Evolutionary conservation across 1,140 invertebrate genomes (phyloP).

Genomic region (Catajapyx aquilonaris): DNA sequence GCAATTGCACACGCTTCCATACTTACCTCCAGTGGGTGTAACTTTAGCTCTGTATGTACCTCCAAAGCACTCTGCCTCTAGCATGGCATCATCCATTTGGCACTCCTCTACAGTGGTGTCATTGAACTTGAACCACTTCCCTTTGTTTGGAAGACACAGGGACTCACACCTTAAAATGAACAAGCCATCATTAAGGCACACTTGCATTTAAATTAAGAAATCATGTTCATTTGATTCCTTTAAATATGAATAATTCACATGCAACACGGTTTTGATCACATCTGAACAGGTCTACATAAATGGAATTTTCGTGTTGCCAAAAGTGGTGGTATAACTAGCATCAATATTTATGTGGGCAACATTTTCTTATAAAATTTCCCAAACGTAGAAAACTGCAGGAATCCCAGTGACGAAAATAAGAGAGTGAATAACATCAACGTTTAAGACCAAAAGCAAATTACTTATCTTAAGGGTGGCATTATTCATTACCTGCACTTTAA

Average conservation of each 20-base stretch:
- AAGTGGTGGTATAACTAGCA: no score
- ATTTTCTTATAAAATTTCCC: no score
- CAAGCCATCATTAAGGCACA: neutral
- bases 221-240: neutral
- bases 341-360: no score
- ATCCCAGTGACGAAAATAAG: neutral
- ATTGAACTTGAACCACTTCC: conserved; percentile 36
- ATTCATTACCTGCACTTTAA: neutral
- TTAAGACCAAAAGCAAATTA: neutral
- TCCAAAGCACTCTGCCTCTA: conserved; percentile 33
- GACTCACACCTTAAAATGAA: conserved; percentile 14
- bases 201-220: neutral
- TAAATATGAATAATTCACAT: neutral
- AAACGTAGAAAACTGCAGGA: neutral
- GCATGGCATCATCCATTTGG: conserved; percentile 21
- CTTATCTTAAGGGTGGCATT: neutral
- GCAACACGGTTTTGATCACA: no score
- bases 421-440: neutral
- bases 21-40: conserved; percentile 18
- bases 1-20: neutral
- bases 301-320: no score
- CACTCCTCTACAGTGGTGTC: conserved; percentile 29
- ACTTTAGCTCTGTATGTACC: conserved; percentile 30
- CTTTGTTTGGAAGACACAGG: conserved; percentile 21
- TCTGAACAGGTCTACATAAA: no score